Base-by-base conservation (phyloP, 2,113 vertebrate species). In the Grallaria varia region DNA sequence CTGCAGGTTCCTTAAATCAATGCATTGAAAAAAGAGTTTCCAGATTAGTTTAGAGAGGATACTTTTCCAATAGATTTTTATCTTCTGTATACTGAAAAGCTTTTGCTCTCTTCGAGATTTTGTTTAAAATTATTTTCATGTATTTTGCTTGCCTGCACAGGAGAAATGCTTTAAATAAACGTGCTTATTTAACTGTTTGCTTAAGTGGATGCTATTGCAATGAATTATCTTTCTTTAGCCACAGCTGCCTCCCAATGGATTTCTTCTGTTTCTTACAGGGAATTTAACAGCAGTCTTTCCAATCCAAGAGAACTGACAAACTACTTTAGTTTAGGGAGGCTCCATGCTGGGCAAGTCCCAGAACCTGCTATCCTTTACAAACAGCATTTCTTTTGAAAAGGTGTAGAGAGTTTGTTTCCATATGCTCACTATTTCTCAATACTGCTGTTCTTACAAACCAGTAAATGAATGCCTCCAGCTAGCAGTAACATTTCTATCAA, bases 191-290 rank as follows among this genome's bases (percentile, higher is more conserved):
- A 94, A 75, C 42, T 81, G 28, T 71, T 84, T 69, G 35, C 79
- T 88, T 66, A 87, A 94, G 71, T 68, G 39, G 71, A 83, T 81
- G 59, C 67, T 91, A 52, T 59, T 85, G 91, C 84, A 86, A 52
- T 67, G 81, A 87, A 71, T 93, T 95, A 82, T 89, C 79, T 97
- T 95, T 94, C 73, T 90, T 95, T 90, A 96, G 89, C 91, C 82
- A 85, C 87, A 96, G 91, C 80, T 97, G 94, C 91, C 86, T 97
- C 97, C 94, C 97, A 92, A 90, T 42, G 87, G 92, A 94, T 96
- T 91, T 93, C 76, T 82, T 87, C 71, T 74, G 84, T 96, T 96
- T 96, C 96, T 93, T 91, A 81, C 74, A 87, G 73, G 59, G 84
- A 92, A 94, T 76, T 94, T 88, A 84, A 69, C 80, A 88, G 64